These are phyloP conservation scores for Proctacanthus coquilletti DNA, from an alignment of 1,140 invertebrate genomes.

Conservation along the genomic window DNA sequence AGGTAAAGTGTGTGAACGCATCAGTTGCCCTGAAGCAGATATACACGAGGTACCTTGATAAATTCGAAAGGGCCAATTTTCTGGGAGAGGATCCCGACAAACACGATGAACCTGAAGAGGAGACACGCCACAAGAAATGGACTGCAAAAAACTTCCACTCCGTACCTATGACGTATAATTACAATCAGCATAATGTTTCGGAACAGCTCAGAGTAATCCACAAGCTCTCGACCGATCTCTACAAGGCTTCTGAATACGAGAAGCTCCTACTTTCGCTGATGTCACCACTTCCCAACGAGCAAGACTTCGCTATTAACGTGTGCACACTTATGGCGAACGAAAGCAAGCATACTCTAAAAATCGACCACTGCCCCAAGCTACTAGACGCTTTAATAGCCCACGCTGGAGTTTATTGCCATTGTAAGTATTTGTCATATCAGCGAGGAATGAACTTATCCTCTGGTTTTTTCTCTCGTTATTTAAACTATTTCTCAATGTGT, in stretches of 20 bases:
- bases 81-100: conserved; percentile 67
- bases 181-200: conserved; percentile 63
- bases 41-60: conserved; percentile 64
- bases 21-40: conserved; percentile 75
- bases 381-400: conserved; percentile 82
- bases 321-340: conserved; percentile 91
- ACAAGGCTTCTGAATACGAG: conserved; percentile 69
- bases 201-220: conserved; percentile 34
- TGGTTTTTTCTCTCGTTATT: neutral
- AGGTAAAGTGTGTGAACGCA: conserved; percentile 69
- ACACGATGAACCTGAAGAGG: conserved; percentile 59
- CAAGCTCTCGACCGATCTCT: conserved; percentile 39
- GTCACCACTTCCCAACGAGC: conserved; percentile 93
- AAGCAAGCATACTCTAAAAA: conserved; percentile 69
- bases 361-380: conserved; percentile 69
- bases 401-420: conserved; percentile 78
- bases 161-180: conserved; percentile 67
- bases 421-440: conserved; percentile 38
- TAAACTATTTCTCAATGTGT: conserved; percentile 2
- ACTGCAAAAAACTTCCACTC: conserved; percentile 49
- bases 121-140: conserved; percentile 42
- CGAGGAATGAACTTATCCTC: neutral
- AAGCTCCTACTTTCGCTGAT: conserved; percentile 76
- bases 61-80: conserved; percentile 28
- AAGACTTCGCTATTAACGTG: conserved; percentile 95